Evolutionary conservation across 2,113 vertebrate genomes (phyloP).

Genomic region (Grammatotria lemairii): DNA sequence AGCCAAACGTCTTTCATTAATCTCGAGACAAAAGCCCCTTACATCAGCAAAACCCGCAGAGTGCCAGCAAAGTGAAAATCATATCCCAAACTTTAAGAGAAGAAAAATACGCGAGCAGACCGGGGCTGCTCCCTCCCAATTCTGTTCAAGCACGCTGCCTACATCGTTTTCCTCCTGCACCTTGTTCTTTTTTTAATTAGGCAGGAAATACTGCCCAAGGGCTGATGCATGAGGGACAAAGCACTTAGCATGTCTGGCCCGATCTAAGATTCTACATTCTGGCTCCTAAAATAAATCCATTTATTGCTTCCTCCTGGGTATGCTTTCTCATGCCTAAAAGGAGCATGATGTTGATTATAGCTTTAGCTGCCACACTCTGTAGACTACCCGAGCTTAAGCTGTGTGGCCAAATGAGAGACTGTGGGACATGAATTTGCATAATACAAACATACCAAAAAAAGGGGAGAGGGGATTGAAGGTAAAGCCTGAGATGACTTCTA

Average conservation of each 20-base stretch:
- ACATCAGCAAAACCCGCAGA: slow-evolving; percentile 61
- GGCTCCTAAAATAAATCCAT: slow-evolving; percentile 72
- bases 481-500: slow-evolving; percentile 7
- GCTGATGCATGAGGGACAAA: slow-evolving; percentile 65
- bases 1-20: slow-evolving; percentile 66
- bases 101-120: not conserved
- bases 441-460: slow-evolving; percentile 14
- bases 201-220: slow-evolving; percentile 49
- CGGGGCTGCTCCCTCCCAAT: not conserved
- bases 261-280: slow-evolving; percentile 65
- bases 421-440: slow-evolving; percentile 51
- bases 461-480: not conserved
- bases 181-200: slow-evolving; percentile 62
- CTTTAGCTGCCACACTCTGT: slow-evolving; percentile 39
- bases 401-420: slow-evolving; percentile 36
- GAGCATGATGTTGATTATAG: slow-evolving; percentile 56
- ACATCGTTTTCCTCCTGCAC: not conserved
- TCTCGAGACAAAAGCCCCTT: slow-evolving; percentile 58
- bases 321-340: slow-evolving; percentile 60
- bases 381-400: slow-evolving; percentile 29
- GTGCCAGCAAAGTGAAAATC: slow-evolving; percentile 34
- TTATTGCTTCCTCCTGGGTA: slow-evolving; percentile 64
- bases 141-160: not conserved
- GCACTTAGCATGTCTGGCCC: slow-evolving; percentile 68
- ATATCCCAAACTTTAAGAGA: slow-evolving; percentile 38